These are phyloP conservation scores for Hippocampus guttulatus DNA, from an alignment of 2,113 vertebrate species.

Conservation along the genomic window DNA sequence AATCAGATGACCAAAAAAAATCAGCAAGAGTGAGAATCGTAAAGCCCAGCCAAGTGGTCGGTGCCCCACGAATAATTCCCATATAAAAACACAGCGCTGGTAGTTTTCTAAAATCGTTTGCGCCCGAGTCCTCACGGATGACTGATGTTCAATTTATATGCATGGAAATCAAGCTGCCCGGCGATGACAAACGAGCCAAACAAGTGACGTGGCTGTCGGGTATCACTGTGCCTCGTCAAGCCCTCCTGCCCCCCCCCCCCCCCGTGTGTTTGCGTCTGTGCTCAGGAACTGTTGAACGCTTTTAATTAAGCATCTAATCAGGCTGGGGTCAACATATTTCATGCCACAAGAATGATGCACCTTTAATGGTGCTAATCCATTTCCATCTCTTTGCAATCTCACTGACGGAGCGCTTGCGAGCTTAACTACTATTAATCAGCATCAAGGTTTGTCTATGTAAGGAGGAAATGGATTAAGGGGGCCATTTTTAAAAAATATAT, in stretches of 20 bases:
- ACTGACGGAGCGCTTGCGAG: slow-evolving; percentile 76
- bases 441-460: slow-evolving; percentile 81
- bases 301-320: slow-evolving; percentile 84
- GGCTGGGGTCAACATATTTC: slow-evolving; percentile 83
- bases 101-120: slow-evolving; percentile 24
- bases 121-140: slow-evolving; percentile 26
- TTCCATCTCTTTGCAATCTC: slow-evolving; percentile 77
- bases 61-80: neutral
- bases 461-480: slow-evolving; percentile 79
- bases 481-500: slow-evolving; percentile 55
- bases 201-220: slow-evolving; percentile 63
- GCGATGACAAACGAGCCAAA: slow-evolving; percentile 70
- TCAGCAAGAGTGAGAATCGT: neutral
- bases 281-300: slow-evolving; percentile 73
- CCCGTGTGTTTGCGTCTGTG: slow-evolving; percentile 43
- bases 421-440: slow-evolving; percentile 76
- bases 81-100: neutral
- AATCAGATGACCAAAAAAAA: neutral
- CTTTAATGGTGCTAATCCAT: slow-evolving; percentile 82
- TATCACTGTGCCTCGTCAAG: slow-evolving; percentile 65
- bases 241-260: slow-evolving; percentile 50
- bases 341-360: slow-evolving; percentile 81
- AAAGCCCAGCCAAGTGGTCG: neutral
- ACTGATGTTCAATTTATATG: slow-evolving; percentile 67
- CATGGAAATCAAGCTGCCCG: slow-evolving; percentile 50